phyloP scores from a whole-genome alignment of 1,140 invertebrate genomes.

The Achroia grisella region DNA sequence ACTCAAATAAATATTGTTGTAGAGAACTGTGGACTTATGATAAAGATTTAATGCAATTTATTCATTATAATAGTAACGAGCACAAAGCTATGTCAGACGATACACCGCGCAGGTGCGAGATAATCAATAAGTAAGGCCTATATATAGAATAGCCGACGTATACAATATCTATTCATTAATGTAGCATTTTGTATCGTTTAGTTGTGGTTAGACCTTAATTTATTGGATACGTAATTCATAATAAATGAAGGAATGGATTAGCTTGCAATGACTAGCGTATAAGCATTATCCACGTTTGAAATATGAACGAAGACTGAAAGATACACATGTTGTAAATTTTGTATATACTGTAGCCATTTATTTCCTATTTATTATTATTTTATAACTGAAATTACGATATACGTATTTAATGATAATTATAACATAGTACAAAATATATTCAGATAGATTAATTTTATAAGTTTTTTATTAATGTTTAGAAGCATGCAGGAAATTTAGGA shows the following conservation, averaged over 20 bases:
- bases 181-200: too few species aligned
- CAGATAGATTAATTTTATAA: slow-evolving; percentile 13
- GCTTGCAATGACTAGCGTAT: too few species aligned
- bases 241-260: too few species aligned
- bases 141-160: too few species aligned
- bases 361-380: slow-evolving; percentile 22
- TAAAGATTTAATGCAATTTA: too few species aligned
- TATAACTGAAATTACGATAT: slow-evolving; percentile 11
- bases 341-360: slow-evolving; percentile 18
- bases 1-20: too few species aligned
- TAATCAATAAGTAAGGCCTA: slow-evolving; percentile 4
- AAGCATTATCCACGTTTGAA: not conserved
- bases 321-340: slow-evolving; percentile 25
- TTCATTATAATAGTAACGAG: not conserved
- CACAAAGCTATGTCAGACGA: not conserved
- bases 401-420: slow-evolving; percentile 18
- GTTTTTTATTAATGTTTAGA: slow-evolving; percentile 4
- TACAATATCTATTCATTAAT: too few species aligned
- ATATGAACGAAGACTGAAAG: slow-evolving; percentile 24
- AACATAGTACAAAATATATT: slow-evolving; percentile 33
- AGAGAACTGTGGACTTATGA: too few species aligned
- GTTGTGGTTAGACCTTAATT: too few species aligned
- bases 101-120: slow-evolving; percentile 7
- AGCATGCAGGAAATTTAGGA: slow-evolving; percentile 3
- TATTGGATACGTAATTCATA: too few species aligned